These are phyloP conservation scores for Strongylocentrotus purpuratus DNA, from an alignment of 35 echinoderm and acorn worm genomes.

Conservation along the genomic window DNA sequence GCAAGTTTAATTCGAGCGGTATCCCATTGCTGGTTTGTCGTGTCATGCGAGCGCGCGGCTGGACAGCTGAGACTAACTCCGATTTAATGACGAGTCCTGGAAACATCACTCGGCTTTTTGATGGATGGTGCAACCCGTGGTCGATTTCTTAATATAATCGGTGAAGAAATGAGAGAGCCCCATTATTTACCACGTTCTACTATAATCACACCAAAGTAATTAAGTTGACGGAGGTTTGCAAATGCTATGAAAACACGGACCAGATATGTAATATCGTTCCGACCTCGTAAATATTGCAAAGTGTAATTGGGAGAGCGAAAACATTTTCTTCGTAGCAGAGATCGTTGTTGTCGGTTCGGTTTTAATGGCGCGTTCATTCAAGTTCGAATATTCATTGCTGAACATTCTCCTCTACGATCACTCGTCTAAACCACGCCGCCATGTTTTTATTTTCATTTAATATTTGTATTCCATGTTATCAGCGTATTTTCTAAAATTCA, in stretches of 20 bases:
- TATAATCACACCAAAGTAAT: constrained; percentile 55
- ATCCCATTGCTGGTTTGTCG: not conserved
- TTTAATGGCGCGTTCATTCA: not conserved
- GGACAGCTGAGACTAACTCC: constrained; percentile 47
- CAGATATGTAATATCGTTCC: constrained; percentile 33
- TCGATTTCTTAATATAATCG: constrained; percentile 48
- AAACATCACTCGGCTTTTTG: constrained; percentile 36
- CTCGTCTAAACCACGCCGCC: not conserved
- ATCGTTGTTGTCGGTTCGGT: not conserved
- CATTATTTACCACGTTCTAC: constrained; percentile 50
- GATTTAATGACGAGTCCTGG: constrained; percentile 41
- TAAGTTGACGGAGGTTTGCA: constrained; percentile 45
- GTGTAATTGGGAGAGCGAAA: not conserved
- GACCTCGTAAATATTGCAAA: constrained; percentile 54
- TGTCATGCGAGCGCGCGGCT: constrained; percentile 40
- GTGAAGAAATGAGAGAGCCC: constrained; percentile 41
- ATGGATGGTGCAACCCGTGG: not conserved
- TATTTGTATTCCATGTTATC: not conserved
- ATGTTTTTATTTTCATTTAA: not conserved
- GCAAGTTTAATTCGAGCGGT: constrained; percentile 25
- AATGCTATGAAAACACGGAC: constrained; percentile 38
- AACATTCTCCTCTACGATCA: not conserved
- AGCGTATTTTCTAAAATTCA: too few relatives aligned
- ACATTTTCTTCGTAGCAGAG: not conserved
- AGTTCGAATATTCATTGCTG: not conserved